Percentiles rank a stretch among this genome's conserved stretches.
Conservation (phyloP, 2,888 invertebrate genomes). For the Mayetiola destructor region DNA sequence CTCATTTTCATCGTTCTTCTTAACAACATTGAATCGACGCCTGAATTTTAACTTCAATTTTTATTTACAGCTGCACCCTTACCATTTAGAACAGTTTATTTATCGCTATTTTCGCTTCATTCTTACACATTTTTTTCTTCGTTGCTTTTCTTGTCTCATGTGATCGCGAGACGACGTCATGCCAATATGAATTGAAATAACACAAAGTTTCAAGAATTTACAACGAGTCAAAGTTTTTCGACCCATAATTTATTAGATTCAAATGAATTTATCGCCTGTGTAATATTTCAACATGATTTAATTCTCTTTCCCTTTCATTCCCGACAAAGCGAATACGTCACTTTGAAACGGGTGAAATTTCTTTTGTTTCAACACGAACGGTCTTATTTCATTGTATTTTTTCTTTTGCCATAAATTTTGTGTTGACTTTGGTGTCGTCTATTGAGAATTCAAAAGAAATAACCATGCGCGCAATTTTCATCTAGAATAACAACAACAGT, state of each 20-base stretch:
- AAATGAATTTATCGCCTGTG: conserved; percentile 10
- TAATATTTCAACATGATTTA: conserved; percentile 12
- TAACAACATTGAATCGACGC: too few species aligned
- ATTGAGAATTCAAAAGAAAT: too few species aligned
- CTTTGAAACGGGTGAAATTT: too few species aligned
- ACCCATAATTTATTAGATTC: conserved; percentile 11
- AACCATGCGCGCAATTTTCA: neutral
- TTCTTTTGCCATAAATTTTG: too few species aligned
- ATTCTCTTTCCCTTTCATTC: too few species aligned
- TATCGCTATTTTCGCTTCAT: neutral
- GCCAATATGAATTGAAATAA: conserved; percentile 6
- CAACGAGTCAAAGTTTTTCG: neutral
- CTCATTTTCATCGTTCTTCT: too few species aligned
- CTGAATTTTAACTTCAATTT: too few species aligned
- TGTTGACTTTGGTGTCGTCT: neutral
- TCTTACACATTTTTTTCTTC: neutral
- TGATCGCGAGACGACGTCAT: neutral
- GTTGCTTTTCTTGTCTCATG: neutral
- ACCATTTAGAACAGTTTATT: too few species aligned
- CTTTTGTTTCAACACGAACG: too few species aligned
- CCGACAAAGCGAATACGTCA: too few species aligned
- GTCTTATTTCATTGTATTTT: too few species aligned
- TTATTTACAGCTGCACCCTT: neutral
- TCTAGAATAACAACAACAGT: conserved; percentile 1
- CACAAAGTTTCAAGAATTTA: too few species aligned